Conservation (phyloP, 2,113 vertebrate species). For the Raja brachyura region DNA sequence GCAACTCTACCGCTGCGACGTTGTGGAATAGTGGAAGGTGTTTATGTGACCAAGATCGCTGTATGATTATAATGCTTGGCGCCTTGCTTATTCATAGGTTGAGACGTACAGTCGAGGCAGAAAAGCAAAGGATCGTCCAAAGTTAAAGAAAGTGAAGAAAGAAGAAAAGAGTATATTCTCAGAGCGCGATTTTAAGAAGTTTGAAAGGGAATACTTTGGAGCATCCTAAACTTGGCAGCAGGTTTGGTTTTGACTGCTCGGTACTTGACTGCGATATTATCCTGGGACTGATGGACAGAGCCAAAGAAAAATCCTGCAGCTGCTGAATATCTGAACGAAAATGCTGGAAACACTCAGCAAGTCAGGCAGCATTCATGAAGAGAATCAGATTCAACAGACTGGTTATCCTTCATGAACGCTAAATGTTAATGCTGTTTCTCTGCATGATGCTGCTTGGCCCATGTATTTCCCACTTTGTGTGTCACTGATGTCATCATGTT, state of each 20-base stretch:
- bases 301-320: no score
- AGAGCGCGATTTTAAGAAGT: conserved; percentile 65
- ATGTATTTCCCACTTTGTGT: no score
- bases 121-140: conserved; percentile 58
- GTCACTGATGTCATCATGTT: no score
- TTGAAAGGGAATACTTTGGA: conserved; percentile 65
- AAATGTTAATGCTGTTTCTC: no score
- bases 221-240: not conserved
- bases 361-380: no score
- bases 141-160: conserved; percentile 46
- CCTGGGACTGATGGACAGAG: not conserved
- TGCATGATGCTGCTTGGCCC: no score
- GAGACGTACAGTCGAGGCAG: conserved; percentile 58
- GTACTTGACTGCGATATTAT: not conserved
- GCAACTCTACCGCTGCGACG: no score
- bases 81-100: conserved; percentile 46
- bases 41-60: not conserved
- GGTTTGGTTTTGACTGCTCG: not conserved
- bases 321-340: no score
- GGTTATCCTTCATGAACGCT: no score
- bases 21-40: no score
- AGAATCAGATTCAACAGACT: no score
- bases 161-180: conserved; percentile 59
- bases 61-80: not conserved
- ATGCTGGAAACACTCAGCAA: no score